Evolutionary conservation across 2,797 vertebrate species (phyloP).

Genomic region (Otus scops): DNA sequence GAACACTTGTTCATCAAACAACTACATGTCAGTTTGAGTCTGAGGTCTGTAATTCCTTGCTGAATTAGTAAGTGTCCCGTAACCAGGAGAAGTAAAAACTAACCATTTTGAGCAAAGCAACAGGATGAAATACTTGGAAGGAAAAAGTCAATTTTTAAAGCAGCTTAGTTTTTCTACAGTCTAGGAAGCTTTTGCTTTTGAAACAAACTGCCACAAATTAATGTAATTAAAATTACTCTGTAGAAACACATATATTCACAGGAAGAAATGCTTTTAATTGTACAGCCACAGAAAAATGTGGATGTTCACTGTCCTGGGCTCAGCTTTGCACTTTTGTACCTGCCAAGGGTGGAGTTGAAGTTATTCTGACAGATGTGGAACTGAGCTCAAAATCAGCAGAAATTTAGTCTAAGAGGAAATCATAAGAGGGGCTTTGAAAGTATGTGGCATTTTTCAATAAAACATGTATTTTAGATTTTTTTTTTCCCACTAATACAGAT

Average conservation of each 20-base stretch:
- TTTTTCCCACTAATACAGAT: background rate
- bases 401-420: background rate
- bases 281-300: background rate
- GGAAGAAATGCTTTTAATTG: background rate
- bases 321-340: background rate
- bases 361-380: background rate
- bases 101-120: background rate
- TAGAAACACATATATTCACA: background rate
- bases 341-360: background rate
- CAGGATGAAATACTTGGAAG: background rate
- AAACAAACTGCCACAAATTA: background rate
- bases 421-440: background rate
- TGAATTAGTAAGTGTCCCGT: background rate
- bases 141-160: background rate
- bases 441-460: background rate
- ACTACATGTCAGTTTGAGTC: background rate
- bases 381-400: background rate
- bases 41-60: background rate
- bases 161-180: background rate
- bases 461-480: background rate
- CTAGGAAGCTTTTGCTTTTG: background rate
- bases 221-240: background rate
- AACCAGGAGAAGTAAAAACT: background rate
- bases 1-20: background rate
- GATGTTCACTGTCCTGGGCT: background rate